A percentile compares a stretch with the other conserved stretches of the same genome.
These are phyloP conservation scores for Pollenia labialis DNA, from an alignment of 2,888 invertebrate species.

Conservation along the genomic window DNA sequence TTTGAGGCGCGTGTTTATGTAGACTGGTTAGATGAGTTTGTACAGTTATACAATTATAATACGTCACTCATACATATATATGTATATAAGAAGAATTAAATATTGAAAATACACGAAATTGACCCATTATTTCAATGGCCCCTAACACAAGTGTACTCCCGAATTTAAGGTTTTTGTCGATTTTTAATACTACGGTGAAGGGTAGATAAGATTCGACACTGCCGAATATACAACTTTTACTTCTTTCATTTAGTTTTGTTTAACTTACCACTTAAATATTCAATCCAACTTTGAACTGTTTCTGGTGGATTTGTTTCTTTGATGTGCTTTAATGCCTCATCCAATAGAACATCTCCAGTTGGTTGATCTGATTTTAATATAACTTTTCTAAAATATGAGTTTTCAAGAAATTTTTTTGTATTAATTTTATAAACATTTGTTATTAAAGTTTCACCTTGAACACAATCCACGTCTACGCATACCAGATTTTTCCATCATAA, in stretches of 20 bases:
- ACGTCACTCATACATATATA: too few relatives aligned
- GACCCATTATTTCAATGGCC: too few relatives aligned
- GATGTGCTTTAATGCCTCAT: constrained; percentile 97
- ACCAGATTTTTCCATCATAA: constrained; percentile 98
- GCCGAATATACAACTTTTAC: neutral
- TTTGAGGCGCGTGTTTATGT: too few relatives aligned
- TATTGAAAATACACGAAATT: too few relatives aligned
- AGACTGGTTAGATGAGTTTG: too few relatives aligned
- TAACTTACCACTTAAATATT: constrained; percentile 96
- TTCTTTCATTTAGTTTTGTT: neutral
- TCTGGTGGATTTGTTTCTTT: constrained; percentile 99
- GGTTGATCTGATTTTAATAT: constrained; percentile 94
- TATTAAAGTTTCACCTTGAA: constrained; percentile 86
- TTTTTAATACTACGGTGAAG: too few relatives aligned
- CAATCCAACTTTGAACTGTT: constrained; percentile 99
- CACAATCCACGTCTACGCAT: constrained; percentile 97
- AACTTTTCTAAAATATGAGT: constrained; percentile 87
- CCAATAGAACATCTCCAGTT: constrained; percentile 98
- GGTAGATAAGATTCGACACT: too few relatives aligned
- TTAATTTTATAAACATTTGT: neutral
- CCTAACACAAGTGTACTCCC: too few relatives aligned
- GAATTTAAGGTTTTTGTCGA: too few relatives aligned
- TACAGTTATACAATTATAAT: too few relatives aligned
- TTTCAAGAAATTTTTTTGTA: constrained; percentile 7
- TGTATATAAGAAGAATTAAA: too few relatives aligned